A percentile compares a stretch with the other conserved stretches of the same genome.
phyloP scores from a whole-genome alignment of 2,113 vertebrate genomes.

The Leiothrix lutea region DNA sequence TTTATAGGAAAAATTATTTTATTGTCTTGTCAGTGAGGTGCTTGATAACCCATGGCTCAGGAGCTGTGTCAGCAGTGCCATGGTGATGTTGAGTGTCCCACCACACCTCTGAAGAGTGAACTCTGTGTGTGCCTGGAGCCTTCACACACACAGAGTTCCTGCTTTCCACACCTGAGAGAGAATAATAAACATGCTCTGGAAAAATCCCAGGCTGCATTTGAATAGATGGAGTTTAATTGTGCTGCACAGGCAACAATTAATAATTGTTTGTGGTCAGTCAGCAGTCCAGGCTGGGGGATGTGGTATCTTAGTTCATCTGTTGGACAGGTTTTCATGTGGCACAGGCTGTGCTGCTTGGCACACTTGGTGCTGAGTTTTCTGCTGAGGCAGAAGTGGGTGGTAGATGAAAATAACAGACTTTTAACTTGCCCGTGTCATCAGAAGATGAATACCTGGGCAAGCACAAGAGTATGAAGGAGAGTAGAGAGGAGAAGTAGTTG shows the following conservation, averaged over 20 bases:
- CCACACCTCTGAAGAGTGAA: not conserved
- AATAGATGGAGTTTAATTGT: rapidly evolving
- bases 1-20: not conserved
- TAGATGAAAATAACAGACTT: not conserved
- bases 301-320: not conserved
- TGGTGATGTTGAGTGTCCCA: not conserved
- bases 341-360: not conserved
- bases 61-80: not conserved
- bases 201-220: not conserved
- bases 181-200: rapidly evolving
- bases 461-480: not conserved
- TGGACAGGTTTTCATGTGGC: rapidly evolving
- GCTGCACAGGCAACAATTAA: not conserved
- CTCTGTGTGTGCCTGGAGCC: rapidly evolving
- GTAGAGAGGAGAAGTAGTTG: not conserved
- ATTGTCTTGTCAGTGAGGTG: not conserved
- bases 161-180: rapidly evolving
- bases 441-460: not conserved
- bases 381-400: not conserved
- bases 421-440: not conserved
- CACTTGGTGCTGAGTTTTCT: rapidly evolving
- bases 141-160: not conserved
- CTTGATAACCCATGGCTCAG: rapidly evolving
- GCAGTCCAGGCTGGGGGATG: not conserved
- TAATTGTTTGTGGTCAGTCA: not conserved